A percentile compares a stretch with the other conserved stretches of the same genome.
Conservation (phyloP, 2,888 invertebrate species). For the Pseudoips prasinana region DNA sequence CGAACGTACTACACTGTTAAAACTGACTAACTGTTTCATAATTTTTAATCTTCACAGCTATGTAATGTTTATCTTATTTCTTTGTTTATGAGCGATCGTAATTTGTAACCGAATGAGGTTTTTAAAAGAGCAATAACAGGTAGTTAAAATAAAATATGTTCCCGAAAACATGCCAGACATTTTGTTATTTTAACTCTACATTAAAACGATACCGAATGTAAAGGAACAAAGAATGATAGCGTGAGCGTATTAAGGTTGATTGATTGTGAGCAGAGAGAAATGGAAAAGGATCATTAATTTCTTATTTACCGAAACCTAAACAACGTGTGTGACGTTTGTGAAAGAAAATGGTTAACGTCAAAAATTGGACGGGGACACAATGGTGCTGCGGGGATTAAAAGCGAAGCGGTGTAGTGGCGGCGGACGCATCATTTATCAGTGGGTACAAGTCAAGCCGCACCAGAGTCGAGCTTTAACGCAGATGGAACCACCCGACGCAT, state of each 20-base stretch:
- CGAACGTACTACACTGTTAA: conserved; percentile 52
- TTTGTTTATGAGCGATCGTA: conserved; percentile 41
- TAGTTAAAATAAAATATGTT: conserved; percentile 19
- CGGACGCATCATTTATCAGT: conserved; percentile 76
- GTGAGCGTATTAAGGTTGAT: conserved; percentile 43
- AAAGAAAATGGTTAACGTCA: conserved; percentile 68
- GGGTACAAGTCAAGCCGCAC: conserved; percentile 44
- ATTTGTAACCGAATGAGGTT: conserved; percentile 26
- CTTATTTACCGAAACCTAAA: conserved; percentile 60
- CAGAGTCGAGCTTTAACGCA: conserved; percentile 45
- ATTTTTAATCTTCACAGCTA: conserved; percentile 48
- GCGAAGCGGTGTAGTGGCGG: conserved; percentile 76
- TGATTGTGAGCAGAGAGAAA: conserved; percentile 65
- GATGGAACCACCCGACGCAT: conserved; percentile 44
- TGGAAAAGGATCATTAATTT: conserved; percentile 63
- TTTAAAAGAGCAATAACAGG: conserved; percentile 15
- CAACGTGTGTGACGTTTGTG: conserved; percentile 59
- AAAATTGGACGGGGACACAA: conserved; percentile 73
- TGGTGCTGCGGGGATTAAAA: conserved; percentile 74
- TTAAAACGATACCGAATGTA: too few species aligned
- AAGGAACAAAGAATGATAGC: conserved; percentile 38
- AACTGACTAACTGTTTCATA: conserved; percentile 60
- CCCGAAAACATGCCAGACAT: conserved; percentile 3
- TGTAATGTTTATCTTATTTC: conserved; percentile 42
- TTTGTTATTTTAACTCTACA: conserved; percentile 12